These are phyloP conservation scores for Bombylius major DNA, from an alignment of 2,888 invertebrate species.

Conservation along the genomic window DNA sequence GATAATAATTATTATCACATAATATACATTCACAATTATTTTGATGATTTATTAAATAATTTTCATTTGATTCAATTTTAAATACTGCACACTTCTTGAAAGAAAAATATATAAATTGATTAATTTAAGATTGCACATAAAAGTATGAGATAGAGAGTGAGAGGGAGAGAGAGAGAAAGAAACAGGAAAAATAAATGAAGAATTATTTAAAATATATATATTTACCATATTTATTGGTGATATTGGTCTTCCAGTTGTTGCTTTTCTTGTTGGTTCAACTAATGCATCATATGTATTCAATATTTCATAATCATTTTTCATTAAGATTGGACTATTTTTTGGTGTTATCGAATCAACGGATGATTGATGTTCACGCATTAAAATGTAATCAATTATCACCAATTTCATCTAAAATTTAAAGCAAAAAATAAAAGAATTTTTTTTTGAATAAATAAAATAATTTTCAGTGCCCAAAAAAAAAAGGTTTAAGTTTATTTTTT, in stretches of 20 bases:
- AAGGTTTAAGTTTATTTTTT: too few relatives aligned
- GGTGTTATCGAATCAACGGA: background rate
- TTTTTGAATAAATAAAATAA: background rate
- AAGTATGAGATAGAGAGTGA: too few relatives aligned
- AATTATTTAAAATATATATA: background rate
- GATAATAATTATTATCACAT: conserved; percentile 16
- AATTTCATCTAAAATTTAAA: conserved; percentile 15
- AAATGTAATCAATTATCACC: conserved; percentile 16
- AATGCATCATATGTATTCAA: background rate
- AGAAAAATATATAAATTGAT: background rate
- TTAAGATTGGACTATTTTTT: background rate
- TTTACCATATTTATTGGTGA: conserved; percentile 4
- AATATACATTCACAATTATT: conserved; percentile 11
- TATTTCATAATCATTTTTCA: background rate
- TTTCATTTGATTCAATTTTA: background rate
- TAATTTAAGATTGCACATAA: too few relatives aligned
- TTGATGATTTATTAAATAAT: conserved; percentile 11
- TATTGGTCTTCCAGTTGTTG: background rate
- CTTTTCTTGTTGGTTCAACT: background rate
- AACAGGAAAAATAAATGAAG: too few relatives aligned
- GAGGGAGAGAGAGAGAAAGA: too few relatives aligned
- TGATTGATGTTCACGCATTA: conserved; percentile 9
- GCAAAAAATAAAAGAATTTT: background rate
- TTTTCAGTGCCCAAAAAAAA: too few relatives aligned
- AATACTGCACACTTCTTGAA: background rate